Evolutionary conservation across 2,797 vertebrate genomes (phyloP).

Genomic region (Notamacropus eugenii): DNA sequence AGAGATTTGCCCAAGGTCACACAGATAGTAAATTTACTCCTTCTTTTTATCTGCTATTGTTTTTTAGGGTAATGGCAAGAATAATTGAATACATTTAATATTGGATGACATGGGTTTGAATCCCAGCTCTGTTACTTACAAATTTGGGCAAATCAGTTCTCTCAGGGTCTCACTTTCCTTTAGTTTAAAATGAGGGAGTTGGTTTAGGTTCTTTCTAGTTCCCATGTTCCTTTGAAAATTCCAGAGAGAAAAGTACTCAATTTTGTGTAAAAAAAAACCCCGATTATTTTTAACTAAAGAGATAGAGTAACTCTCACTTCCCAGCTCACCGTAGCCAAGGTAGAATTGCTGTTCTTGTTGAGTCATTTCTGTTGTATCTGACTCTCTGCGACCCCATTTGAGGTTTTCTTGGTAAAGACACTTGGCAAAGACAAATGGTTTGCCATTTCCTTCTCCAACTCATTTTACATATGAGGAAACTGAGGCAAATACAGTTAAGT

Average conservation of each 20-base stretch:
- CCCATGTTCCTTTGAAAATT: background rate
- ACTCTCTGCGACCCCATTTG: background rate
- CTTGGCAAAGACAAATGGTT: background rate
- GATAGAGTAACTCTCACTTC: background rate
- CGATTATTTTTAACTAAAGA: background rate
- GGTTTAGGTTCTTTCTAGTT: background rate
- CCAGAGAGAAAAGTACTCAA: background rate
- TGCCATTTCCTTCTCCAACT: background rate
- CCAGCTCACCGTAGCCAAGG: background rate
- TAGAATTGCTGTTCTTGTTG: background rate
- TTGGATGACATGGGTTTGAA: background rate
- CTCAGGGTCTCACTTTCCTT: background rate
- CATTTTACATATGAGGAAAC: background rate
- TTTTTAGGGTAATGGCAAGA: background rate
- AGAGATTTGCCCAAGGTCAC: background rate
- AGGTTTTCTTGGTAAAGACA: background rate
- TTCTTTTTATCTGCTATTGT: background rate
- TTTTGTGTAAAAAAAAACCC: background rate
- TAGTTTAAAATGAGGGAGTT: background rate
- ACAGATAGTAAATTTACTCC: background rate
- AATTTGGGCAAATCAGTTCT: background rate
- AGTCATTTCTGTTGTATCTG: background rate
- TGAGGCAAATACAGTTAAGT: background rate
- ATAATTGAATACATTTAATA: background rate
- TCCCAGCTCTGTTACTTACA: background rate